Evolutionary conservation across 2,113 vertebrate species (phyloP).

Genomic region (Nycticebus coucang): DNA sequence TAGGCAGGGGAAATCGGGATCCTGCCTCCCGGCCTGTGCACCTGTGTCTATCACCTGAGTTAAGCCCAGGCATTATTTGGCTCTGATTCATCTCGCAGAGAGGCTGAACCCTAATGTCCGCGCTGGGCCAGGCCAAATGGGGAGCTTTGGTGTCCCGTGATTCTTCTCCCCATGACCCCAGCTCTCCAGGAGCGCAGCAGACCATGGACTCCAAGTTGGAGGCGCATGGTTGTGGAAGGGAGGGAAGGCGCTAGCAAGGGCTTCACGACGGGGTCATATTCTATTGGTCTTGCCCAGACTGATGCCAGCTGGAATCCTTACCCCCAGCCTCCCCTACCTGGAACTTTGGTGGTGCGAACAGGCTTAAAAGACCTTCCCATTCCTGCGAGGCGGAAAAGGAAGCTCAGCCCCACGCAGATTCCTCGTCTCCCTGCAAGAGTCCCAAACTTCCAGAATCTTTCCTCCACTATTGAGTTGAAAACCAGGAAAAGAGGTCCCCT

Average conservation of each 20-base stretch:
- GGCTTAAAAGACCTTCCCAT: background rate
- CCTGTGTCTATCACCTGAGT: background rate
- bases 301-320: background rate
- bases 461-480: conserved; percentile 28
- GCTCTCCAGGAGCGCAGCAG: background rate
- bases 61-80: too few relatives aligned
- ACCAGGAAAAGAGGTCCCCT: background rate
- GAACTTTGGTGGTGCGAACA: background rate
- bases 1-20: background rate
- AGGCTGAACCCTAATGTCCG: background rate
- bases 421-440: background rate
- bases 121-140: background rate
- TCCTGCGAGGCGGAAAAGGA: background rate
- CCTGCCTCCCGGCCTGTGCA: background rate
- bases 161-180: background rate
- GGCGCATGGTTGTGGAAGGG: background rate
- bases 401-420: background rate
- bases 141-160: background rate
- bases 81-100: background rate
- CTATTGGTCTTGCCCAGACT: background rate
- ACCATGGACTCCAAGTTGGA: accelerated
- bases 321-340: background rate
- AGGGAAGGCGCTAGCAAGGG: background rate
- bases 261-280: background rate
- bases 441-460: conserved; percentile 4